A percentile compares a stretch with the other conserved stretches of the same genome.
Evolutionary conservation across 2,888 invertebrate species (phyloP).

Genomic region (Amiota communis): DNA sequence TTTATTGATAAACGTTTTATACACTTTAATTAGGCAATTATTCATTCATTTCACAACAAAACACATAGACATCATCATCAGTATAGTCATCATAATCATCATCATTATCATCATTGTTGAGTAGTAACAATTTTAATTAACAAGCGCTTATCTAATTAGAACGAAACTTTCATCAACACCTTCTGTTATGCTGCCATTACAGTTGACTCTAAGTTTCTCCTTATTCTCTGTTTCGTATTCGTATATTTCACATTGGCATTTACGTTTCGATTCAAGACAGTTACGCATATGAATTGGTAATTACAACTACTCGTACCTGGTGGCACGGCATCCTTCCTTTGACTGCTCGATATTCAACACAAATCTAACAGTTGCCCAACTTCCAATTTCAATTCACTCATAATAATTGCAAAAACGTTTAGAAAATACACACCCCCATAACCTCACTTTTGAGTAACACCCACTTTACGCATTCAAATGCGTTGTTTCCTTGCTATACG

Average conservation of each 20-base stretch:
- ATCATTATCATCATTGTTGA: neutral
- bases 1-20: slow-evolving; percentile 23
- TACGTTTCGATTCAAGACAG: too few relatives aligned
- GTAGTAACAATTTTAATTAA: slow-evolving; percentile 30
- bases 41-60: slow-evolving; percentile 11
- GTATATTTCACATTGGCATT: too few relatives aligned
- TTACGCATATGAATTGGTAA: slow-evolving; percentile 9
- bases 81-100: neutral
- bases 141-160: slow-evolving; percentile 29
- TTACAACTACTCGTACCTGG: neutral
- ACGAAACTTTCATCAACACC: slow-evolving; percentile 27
- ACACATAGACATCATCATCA: neutral
- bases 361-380: too few relatives aligned
- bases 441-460: neutral
- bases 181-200: neutral
- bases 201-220: too few relatives aligned
- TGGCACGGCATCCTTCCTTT: neutral
- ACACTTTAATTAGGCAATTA: slow-evolving; percentile 29
- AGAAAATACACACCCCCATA: neutral
- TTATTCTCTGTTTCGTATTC: too few relatives aligned
- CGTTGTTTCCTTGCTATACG: slow-evolving; percentile 5
- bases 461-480: neutral
- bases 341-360: too few relatives aligned
- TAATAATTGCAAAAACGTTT: slow-evolving; percentile 7
- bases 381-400: neutral